Percentiles rank a stretch among this genome's conserved stretches.
Conservation (phyloP, 2,888 invertebrate genomes). For the Thymelicus lineola region DNA sequence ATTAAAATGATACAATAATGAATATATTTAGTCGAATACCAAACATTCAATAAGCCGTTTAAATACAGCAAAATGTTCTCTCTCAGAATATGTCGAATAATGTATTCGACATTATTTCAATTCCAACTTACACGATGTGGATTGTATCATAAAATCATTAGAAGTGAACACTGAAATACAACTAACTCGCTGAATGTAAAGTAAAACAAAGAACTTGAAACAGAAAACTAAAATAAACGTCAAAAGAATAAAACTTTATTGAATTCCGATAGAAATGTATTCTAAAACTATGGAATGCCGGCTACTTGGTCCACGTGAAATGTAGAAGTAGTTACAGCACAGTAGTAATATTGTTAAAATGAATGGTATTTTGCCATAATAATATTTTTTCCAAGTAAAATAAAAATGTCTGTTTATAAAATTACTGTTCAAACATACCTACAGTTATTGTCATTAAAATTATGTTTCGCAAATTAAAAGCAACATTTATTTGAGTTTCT, state of each 20-base stretch:
- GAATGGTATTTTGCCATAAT: no score
- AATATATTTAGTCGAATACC: no score
- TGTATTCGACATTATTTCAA: neutral
- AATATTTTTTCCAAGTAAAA: no score
- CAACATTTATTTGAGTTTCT: no score
- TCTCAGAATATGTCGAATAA: neutral
- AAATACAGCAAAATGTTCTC: no score
- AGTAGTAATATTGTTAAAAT: no score
- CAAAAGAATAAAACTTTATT: conserved; percentile 52
- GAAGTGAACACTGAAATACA: neutral
- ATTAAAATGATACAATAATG: no score
- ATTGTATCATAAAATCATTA: neutral
- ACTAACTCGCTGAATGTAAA: neutral
- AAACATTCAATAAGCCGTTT: no score
- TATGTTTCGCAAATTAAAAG: no score
- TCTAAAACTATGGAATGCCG: conserved; percentile 2
- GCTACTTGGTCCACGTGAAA: neutral
- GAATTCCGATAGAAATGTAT: conserved; percentile 56
- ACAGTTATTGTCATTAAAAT: no score
- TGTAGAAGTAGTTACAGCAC: neutral
- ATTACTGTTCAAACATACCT: no score
- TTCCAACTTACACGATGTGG: neutral
- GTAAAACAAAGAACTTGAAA: neutral
- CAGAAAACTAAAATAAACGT: conserved; percentile 44
- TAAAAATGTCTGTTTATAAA: no score